Conservation (phyloP, 2,888 invertebrate species). For the Cerastis rubricosa region DNA sequence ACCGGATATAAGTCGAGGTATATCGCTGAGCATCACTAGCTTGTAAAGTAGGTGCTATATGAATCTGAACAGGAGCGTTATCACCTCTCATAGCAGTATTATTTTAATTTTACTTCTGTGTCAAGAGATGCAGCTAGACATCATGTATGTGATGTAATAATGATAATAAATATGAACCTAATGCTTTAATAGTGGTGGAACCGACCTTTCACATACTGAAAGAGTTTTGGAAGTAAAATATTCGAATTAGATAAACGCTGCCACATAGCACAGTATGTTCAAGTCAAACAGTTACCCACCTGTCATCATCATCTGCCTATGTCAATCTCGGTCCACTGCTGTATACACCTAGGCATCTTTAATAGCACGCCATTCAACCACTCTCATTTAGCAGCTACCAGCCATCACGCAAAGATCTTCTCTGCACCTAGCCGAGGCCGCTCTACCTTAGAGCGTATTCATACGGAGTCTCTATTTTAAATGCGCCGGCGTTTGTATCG, state of each 20-base stretch:
- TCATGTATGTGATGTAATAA: neutral
- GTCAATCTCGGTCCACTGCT: neutral
- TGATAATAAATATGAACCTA: neutral
- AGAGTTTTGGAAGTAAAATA: neutral
- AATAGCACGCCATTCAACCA: neutral
- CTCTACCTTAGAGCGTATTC: neutral
- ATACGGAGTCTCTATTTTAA: neutral
- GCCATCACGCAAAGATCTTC: neutral
- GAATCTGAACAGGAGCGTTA: neutral
- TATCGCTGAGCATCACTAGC: neutral
- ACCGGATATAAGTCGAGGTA: slow-evolving; percentile 42
- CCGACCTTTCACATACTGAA: neutral
- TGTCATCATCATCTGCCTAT: neutral
- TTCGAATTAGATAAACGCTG: neutral
- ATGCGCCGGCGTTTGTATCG: no score
- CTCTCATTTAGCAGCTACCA: neutral
- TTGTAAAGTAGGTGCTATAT: neutral
- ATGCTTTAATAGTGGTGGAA: neutral
- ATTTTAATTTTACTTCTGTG: neutral
- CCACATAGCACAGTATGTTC: neutral
- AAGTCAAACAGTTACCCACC: no score
- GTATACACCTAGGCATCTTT: neutral
- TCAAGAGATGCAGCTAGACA: neutral
- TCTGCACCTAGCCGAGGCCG: neutral
- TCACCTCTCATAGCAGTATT: neutral